phyloP scores from a whole-genome alignment of 2,888 invertebrate species.

The Synanthedon tipuliformis region DNA sequence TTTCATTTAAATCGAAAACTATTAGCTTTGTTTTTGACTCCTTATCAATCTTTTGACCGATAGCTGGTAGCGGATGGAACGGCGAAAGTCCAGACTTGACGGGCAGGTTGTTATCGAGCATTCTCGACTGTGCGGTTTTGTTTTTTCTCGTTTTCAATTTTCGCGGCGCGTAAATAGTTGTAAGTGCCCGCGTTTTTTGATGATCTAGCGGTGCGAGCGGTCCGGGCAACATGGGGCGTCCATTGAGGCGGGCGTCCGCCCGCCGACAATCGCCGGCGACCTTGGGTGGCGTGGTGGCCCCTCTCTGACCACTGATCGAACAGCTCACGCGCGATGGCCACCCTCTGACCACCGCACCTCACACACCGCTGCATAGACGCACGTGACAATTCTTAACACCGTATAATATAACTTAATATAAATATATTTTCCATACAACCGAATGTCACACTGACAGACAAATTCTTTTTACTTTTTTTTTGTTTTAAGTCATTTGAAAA shows the following conservation, averaged over 20 bases:
- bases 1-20: constrained; percentile 45
- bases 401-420: too few relatives aligned
- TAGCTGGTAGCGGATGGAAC: constrained; percentile 61
- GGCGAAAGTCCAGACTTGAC: constrained; percentile 50
- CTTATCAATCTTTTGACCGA: constrained; percentile 43
- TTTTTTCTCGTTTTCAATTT: constrained; percentile 46
- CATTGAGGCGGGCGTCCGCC: constrained; percentile 38
- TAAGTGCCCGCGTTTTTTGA: constrained; percentile 53
- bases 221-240: constrained; percentile 52
- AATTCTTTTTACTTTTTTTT: background rate
- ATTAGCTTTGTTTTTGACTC: constrained; percentile 49
- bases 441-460: too few relatives aligned
- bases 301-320: constrained; percentile 20
- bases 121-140: constrained; percentile 50
- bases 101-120: constrained; percentile 51
- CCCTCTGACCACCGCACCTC: background rate
- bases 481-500: too few relatives aligned
- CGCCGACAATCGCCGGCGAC: constrained; percentile 42
- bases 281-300: constrained; percentile 32
- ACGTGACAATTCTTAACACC: background rate
- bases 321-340: constrained; percentile 18
- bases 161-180: constrained; percentile 60
- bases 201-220: constrained; percentile 53
- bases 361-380: background rate
- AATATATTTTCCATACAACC: too few relatives aligned